phyloP scores from a whole-genome alignment of 2,113 vertebrate genomes.

The Ciconia stormi region DNA sequence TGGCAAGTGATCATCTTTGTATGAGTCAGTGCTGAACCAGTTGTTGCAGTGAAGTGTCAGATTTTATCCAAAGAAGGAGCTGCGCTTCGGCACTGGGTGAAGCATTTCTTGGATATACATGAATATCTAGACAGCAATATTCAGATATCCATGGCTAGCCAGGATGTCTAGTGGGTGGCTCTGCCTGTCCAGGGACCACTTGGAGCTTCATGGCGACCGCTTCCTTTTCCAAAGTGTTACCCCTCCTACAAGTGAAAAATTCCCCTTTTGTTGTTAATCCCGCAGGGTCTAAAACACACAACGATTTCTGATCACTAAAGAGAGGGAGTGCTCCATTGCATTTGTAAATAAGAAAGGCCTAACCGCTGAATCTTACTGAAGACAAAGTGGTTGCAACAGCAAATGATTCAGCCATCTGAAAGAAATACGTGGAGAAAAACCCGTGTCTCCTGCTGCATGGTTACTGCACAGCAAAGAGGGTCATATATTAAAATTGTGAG shows the following conservation, averaged over 20 bases:
- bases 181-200: neutral
- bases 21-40: constrained; percentile 48
- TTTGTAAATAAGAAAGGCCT: neutral
- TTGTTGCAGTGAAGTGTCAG: neutral
- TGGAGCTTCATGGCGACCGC: accelerated
- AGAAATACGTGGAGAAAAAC: neutral
- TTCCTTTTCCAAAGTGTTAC: neutral
- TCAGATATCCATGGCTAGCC: neutral
- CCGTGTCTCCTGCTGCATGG: neutral
- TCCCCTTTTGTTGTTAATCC: neutral
- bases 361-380: neutral
- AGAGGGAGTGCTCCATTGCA: neutral
- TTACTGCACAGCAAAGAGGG: constrained; percentile 44
- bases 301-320: neutral
- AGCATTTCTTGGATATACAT: neutral
- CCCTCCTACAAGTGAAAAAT: neutral
- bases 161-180: neutral
- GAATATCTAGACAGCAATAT: neutral
- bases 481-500: constrained; percentile 66
- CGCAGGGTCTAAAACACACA: neutral
- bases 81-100: neutral
- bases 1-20: neutral
- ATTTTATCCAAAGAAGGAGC: constrained; percentile 64
- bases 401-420: neutral
- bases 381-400: neutral